These are phyloP conservation scores for Huso huso DNA, from an alignment of 2,797 vertebrate genomes.

Conservation along the genomic window DNA sequence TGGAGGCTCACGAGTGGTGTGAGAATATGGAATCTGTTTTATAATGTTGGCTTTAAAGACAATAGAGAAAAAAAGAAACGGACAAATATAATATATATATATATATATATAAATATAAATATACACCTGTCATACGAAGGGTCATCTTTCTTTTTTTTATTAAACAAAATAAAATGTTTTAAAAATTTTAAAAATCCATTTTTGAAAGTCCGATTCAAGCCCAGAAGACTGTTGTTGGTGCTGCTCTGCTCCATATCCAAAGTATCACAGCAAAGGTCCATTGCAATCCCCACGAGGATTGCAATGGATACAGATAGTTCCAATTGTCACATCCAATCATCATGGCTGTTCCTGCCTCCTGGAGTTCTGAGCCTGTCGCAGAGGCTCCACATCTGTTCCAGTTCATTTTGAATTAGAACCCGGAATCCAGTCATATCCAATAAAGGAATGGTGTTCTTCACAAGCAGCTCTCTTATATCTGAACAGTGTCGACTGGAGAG, in stretches of 20 bases:
- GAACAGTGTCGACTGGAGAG: no score
- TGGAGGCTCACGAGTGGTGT: slow-evolving; percentile 93
- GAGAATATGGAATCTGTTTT: slow-evolving; percentile 99
- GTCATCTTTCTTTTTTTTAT: slow-evolving; percentile 30
- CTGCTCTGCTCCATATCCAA: slow-evolving; percentile 25
- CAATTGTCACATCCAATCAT: no score
- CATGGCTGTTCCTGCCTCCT: no score
- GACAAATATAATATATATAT: not conserved
- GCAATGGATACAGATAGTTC: no score
- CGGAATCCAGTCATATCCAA: no score
- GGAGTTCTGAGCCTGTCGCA: no score
- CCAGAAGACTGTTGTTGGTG: slow-evolving; percentile 25
- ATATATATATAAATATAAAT: not conserved
- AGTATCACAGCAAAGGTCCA: slow-evolving; percentile 8
- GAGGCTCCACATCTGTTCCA: no score
- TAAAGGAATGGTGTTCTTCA: no score
- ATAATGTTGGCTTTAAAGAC: slow-evolving; percentile 49
- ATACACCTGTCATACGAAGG: slow-evolving; percentile 23
- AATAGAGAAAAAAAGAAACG: not conserved
- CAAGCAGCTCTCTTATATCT: no score
- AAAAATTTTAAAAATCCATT: slow-evolving; percentile 34
- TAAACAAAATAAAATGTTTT: slow-evolving; percentile 29
- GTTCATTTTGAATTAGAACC: no score
- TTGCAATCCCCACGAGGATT: no score
- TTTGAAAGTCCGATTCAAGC: slow-evolving; percentile 26